Conservation (phyloP, 2,888 invertebrate genomes). For the Rutpela maculata region DNA sequence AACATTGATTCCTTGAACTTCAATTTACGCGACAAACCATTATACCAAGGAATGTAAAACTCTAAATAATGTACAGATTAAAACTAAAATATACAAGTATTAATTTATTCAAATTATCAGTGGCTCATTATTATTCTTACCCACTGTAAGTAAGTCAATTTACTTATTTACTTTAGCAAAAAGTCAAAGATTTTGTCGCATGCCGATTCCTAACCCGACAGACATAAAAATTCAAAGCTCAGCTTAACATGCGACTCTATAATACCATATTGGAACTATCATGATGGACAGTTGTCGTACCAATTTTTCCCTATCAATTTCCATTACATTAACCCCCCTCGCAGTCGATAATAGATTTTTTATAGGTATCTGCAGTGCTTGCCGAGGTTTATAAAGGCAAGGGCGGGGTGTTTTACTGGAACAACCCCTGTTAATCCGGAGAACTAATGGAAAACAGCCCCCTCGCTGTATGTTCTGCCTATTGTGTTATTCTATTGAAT, state of each 20-base stretch:
- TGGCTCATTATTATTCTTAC: too few species aligned
- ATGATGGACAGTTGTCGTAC: conserved; percentile 57
- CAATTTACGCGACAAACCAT: too few species aligned
- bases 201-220: conserved; percentile 12
- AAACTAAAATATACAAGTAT: too few species aligned
- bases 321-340: conserved; percentile 57
- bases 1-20: too few species aligned
- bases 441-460: conserved; percentile 70
- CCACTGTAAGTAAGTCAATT: background rate
- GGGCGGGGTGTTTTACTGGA: conserved; percentile 61
- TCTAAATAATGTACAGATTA: too few species aligned
- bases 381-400: conserved; percentile 57
- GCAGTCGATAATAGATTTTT: conserved; percentile 59
- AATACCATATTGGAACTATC: conserved; percentile 48
- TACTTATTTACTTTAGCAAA: conserved; percentile 5
- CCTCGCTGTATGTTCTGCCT: conserved; percentile 68
- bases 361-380: conserved; percentile 58
- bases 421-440: conserved; percentile 68
- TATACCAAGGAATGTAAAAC: too few species aligned
- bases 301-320: conserved; percentile 58
- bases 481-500: conserved; percentile 72
- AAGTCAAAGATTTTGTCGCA: conserved; percentile 26
- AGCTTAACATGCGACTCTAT: conserved; percentile 54
- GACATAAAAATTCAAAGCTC: conserved; percentile 50
- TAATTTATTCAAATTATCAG: too few species aligned